phyloP scores from a whole-genome alignment of 2,797 vertebrate genomes.

The Brotogeris chrysoptera region DNA sequence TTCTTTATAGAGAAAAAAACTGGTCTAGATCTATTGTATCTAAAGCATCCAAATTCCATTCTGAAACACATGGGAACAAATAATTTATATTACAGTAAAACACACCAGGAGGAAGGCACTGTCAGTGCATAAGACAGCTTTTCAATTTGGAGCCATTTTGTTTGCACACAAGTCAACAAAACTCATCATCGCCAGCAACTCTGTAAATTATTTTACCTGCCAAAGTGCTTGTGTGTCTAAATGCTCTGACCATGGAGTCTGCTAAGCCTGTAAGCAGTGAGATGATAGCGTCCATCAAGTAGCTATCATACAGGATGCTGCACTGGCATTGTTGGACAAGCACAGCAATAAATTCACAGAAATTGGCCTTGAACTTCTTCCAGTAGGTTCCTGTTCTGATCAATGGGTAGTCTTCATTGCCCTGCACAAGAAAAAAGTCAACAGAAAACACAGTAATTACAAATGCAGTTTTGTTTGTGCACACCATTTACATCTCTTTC shows the following conservation, averaged over 20 bases:
- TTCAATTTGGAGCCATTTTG: not conserved
- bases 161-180: not conserved
- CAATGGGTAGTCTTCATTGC: conserved; percentile 87
- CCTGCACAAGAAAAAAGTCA: conserved; percentile 67
- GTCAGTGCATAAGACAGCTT: not conserved
- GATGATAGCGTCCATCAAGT: conserved; percentile 87
- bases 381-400: conserved; percentile 84
- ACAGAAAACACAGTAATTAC: not conserved
- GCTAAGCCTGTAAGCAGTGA: conserved; percentile 88
- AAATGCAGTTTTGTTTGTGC: not conserved
- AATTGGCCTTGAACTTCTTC: conserved; percentile 89
- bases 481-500: not conserved
- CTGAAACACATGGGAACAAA: not conserved
- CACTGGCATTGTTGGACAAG: conserved; percentile 87
- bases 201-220: conserved; percentile 78
- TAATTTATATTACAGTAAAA: not conserved
- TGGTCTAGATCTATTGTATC: not conserved
- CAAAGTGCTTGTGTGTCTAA: conserved; percentile 92
- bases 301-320: conserved; percentile 85
- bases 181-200: not conserved
- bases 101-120: not conserved
- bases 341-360: conserved; percentile 90
- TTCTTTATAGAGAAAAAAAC: not conserved
- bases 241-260: conserved; percentile 85
- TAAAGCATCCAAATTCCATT: not conserved